These are phyloP conservation scores for Apodemia hepburni DNA, from an alignment of 2,888 invertebrate genomes.

Conservation along the genomic window DNA sequence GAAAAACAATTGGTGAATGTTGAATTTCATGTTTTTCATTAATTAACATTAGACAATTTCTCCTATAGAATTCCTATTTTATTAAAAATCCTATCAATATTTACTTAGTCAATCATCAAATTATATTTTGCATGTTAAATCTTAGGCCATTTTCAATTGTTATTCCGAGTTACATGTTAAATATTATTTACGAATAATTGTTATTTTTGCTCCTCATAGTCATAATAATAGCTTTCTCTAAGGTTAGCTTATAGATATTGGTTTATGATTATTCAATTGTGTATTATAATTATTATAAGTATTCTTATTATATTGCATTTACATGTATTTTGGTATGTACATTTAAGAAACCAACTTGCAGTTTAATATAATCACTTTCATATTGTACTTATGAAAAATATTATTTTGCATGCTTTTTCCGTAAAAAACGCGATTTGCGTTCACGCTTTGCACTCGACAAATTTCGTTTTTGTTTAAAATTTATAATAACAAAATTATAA, in stretches of 20 bases:
- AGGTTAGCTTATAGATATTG: background rate
- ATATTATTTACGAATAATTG: conserved; percentile 2
- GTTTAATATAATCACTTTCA: background rate
- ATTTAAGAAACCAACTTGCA: background rate
- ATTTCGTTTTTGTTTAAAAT: no score
- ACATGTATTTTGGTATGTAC: background rate
- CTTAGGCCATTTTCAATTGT: conserved; percentile 9
- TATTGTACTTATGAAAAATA: conserved; percentile 2
- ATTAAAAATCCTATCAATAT: conserved; percentile 1
- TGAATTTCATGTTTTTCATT: no score
- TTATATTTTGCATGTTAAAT: conserved; percentile 8
- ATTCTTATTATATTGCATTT: conserved; percentile 6
- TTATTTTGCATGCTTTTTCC: background rate
- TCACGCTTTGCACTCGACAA: no score
- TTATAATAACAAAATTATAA: no score
- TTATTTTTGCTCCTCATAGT: background rate
- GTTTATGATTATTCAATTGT: background rate
- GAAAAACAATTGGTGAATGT: no score
- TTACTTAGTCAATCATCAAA: conserved; percentile 7
- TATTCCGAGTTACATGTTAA: conserved; percentile 10
- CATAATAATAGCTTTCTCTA: background rate
- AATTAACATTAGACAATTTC: background rate
- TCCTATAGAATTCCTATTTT: background rate
- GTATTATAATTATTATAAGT: background rate
- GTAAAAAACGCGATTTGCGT: background rate